These are phyloP conservation scores for Macrophya alboannulata DNA, from an alignment of 2,888 invertebrate species.

Conservation along the genomic window DNA sequence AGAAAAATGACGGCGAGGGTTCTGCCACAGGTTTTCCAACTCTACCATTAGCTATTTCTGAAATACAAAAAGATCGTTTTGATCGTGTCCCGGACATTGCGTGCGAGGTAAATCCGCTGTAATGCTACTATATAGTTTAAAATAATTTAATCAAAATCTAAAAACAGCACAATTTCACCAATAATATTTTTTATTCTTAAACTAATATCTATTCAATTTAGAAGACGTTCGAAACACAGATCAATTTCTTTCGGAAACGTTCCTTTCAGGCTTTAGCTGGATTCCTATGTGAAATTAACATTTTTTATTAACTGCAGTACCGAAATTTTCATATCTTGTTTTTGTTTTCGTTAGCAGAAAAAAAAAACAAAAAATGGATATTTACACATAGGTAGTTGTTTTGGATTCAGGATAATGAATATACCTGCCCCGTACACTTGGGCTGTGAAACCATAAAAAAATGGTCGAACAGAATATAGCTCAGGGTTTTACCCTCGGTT, in stretches of 20 bases:
- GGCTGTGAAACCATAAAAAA: background rate
- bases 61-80: constrained; percentile 78
- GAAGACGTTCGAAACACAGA: too few relatives aligned
- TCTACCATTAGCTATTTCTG: constrained; percentile 68
- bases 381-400: background rate
- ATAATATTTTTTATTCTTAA: background rate
- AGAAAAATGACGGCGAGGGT: background rate
- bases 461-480: background rate
- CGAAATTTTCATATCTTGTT: background rate
- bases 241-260: background rate
- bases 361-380: background rate
- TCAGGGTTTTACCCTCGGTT: too few relatives aligned
- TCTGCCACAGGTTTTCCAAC: constrained; percentile 61
- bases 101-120: constrained; percentile 74
- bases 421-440: background rate
- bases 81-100: constrained; percentile 72
- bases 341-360: background rate
- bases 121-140: background rate
- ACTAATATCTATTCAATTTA: background rate
- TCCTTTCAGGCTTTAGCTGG: background rate
- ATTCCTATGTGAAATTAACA: background rate
- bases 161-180: background rate
- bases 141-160: background rate
- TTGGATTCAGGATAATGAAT: background rate
- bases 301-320: background rate